Base-by-base conservation (phyloP, 2,797 vertebrate genomes). In the Artibeus jamaicensis region DNA sequence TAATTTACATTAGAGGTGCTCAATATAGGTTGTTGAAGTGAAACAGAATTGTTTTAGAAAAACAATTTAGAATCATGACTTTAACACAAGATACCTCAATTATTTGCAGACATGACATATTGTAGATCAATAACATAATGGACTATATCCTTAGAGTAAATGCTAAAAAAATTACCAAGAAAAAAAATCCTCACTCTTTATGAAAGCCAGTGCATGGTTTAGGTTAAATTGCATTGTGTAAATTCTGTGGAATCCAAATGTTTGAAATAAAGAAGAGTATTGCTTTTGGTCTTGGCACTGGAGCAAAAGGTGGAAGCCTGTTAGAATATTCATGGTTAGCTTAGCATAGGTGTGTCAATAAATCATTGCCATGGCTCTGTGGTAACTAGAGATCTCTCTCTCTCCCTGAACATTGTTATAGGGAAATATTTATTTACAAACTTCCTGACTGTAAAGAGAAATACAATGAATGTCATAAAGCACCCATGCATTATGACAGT, bases 301-400 rank as follows among this genome's bases (percentile, higher is more conserved):
- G 73, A 19, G 34, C 19, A 42, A 94, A 91, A 46, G 77, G 37
- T 55, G n/a, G 94, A 85, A 57, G 70, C 50, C 32, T 92, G 57
- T 89, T 94, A 92, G 89, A 96, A 95, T 85, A 93, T 84, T 86
- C 79, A 71, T 94, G 24, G 34, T 70, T 95, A 94, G 78, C 76
- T 93, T 88, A 88, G 82, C 57, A 89, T n/a, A 68, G 59, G 32
- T 83, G 42, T 95, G 59, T 82, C 95, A 95, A 89, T 91, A 95
- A 95, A 93, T 95, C 94, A 91, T 53, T 89, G 79, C 39, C 71
- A 42, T 39, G 42, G 48, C 42, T 93, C 91, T 76, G 29, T 55
- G 29, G 85, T 76, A 76, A 67, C 8, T 78, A 6, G 65, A 93
- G 34, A 24, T 37, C 48, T 37, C 9, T 70, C 24, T 42, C 37